Conservation (phyloP, 2,888 invertebrate genomes). For the Melinopterus prodromus region DNA sequence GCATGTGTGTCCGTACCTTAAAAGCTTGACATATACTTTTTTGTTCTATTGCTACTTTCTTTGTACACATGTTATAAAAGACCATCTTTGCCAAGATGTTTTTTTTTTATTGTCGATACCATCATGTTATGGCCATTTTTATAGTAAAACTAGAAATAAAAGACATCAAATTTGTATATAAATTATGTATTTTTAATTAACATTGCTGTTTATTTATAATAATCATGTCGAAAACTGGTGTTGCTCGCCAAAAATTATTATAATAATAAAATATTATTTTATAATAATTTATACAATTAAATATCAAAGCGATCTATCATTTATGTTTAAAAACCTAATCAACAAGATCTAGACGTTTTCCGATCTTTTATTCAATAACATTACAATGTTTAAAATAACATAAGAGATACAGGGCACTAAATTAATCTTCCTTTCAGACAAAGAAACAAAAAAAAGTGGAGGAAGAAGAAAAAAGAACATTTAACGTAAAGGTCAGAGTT, state of each 20-base stretch:
- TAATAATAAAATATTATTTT: background rate
- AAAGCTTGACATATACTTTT: no score
- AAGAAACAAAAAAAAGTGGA: background rate
- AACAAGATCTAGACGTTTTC: background rate
- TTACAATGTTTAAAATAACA: constrained; percentile 25
- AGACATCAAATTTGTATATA: background rate
- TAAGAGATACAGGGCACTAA: constrained; percentile 16
- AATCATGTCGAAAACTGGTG: background rate
- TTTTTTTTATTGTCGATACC: no score
- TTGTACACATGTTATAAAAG: no score
- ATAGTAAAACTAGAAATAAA: background rate
- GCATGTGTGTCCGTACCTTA: no score
- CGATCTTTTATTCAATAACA: constrained; percentile 43
- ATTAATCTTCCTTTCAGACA: constrained; percentile 19
- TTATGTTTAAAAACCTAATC: background rate
- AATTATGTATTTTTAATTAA: background rate
- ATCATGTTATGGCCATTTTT: no score
- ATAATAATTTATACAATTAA: background rate
- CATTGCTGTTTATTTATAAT: constrained; percentile 4
- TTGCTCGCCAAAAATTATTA: background rate
- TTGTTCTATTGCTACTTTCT: no score
- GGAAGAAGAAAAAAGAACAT: background rate
- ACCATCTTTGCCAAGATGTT: no score
- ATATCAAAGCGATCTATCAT: constrained; percentile 4
- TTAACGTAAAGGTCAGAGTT: constrained; percentile 13